Evolutionary conservation across 2,888 invertebrate species (phyloP), one percentile per base, ranked within the genome.

Genomic region (Parnassius glacialis): DNA sequence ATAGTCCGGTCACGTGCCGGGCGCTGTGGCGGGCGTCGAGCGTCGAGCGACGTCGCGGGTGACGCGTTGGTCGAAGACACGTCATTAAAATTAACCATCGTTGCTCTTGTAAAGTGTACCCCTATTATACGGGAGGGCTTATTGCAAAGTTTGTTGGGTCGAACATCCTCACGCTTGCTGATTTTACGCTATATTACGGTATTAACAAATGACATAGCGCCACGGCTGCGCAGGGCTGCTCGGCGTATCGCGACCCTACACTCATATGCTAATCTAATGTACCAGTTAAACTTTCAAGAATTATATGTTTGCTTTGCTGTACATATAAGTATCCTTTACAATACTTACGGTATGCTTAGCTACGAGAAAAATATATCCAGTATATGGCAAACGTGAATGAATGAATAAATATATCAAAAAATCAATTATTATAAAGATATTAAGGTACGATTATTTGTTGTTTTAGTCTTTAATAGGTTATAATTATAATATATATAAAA

Each of bases 31-130:
- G 63, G 65, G 68, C 67, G 75, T 69, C 72, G 75, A 73, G 68
- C 74, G 74, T 69, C 68, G 66, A 64, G 61, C 69, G 76, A 59
- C 68, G 69, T 70, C 75, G 75, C 79, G 76, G 74, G 78, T 74
- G 79, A 69, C 81, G 75, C 74, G 74, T 73, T 74, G 77, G 79
- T 77, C 81, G 80, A 75, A 86, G 88, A 88, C 88, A 86, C 82
- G 88, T 86, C 90, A 89, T 91, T 90, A 90, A 91, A 90, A 90
- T 90, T 91, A 88, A 90, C 81, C 89, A 84, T 90, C 90, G 89
- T 91, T 90, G 90, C 86, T 90, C 89, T 91, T 89, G 87, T 85
- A 87, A 84, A 84, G 82, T 79, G 83, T 83, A 76, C 80, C 81
- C 79, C 78, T 80, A 80, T 78, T 16, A 76, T 83, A 81, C 78